Base-by-base conservation (phyloP, 2,113 vertebrate genomes). In the Pleuronectes platessa region DNA sequence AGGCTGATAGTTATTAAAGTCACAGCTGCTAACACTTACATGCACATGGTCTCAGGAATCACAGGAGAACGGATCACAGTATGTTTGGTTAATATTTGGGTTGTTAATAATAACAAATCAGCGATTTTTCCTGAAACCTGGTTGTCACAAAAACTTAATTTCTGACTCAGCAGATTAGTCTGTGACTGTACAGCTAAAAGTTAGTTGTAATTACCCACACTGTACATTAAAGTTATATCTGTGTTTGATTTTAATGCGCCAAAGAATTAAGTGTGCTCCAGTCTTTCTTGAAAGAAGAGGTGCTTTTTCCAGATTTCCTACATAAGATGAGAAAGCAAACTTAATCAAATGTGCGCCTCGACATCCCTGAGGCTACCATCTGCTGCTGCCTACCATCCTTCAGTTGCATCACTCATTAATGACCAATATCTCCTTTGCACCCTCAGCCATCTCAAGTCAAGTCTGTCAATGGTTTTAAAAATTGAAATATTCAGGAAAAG, bases 311-410 rank as follows among this genome's bases (percentile, higher is more conserved):
- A 66, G 54, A 68, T 81, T 40, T 64, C 20, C 8, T 20, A 40
- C 24, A 64, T 78, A 68, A 15, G 31, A 70, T 68, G 79, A 74
- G 85, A 89, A 86, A 86, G 89, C 71, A 82, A 73, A 69, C 40
- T 69, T 54, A 83, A 74, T 37, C 56, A 18, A 58, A 26, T 18
- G 49, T 47, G 31, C 3, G 17, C 56, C 9, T 58, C 3, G 6
- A 11, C 27, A 3, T 64, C 66, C 76, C 74, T 0, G 31, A 69
- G 79, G 81, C 76, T 20, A 31, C 66, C 84, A 84, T 90, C 73
- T 85, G 82, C 61, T 60, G 58, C 58, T 61, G 12, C 66, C 45
- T 5, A 47, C 45, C 45, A 37, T 40, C 35, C 74, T 59, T 65
- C 27, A 55, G 15, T 24, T 54, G 18, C 4, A 55, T 76, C 54